Base-by-base conservation (phyloP, 2,888 invertebrate genomes). In the Meghimatium bilineatum region DNA sequence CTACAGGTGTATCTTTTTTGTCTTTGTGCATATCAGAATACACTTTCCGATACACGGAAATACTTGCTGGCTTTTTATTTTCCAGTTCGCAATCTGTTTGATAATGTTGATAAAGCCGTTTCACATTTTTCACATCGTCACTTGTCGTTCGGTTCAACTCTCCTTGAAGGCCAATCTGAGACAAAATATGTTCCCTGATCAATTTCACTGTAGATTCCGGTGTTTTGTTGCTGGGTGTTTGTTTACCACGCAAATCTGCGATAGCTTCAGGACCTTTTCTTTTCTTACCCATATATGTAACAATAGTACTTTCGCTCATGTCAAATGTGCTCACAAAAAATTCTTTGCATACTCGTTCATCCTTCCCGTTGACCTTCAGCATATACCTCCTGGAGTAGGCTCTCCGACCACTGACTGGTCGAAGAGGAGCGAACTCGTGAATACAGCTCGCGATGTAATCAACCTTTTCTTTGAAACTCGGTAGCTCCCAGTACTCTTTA, bases 281-380 rank as follows among this genome's bases (percentile, higher is more conserved):
- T 38, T 80, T 84, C 75, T 84, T 84, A 29, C 63, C 63, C 84
- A 84, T 74, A 80, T 72, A 84, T 23, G 84, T 84, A 20, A 66
- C 74, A 66, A 80, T 75, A 44, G 84, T 80, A 67, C 84, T 84
- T 34, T 84, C 80, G 34, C 84, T 84, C 32, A 84, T 84, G n/a
- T 84, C 80, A 67, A 75, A 84, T 26, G 84, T 84, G 60, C 52
- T 63, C 8, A 80, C 72, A 49, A 84, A 84, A n/a, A 84, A 84
- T n/a, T 84, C 84, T 66, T 84, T 84, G 38, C 84, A 84, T 26
- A 84, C 84, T 80, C 84, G 26, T 56, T 75, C 84, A 3, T 78
- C 84, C 72, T 74, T 83, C 23, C 78, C 78, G 17, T 72, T 72
- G 44, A 80, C 63, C 20, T 66, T 80, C 34, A 80, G 52, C 38